Base-by-base conservation (phyloP, 1,140 invertebrate species). In the Achatina immaculata region DNA sequence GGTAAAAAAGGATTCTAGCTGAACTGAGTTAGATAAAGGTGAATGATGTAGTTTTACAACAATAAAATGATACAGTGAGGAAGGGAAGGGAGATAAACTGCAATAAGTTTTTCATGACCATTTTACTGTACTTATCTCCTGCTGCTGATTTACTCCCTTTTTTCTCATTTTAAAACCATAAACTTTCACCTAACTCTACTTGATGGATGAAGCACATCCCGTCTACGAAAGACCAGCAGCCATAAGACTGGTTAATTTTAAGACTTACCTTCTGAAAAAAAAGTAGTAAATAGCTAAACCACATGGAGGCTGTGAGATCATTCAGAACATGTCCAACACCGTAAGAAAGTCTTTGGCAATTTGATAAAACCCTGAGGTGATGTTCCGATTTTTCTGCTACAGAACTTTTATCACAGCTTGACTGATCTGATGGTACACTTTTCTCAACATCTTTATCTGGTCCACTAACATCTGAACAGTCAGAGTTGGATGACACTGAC, bases 241-340 rank as follows among this genome's bases (percentile, higher is more conserved):
- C 11, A 40, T 19, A 40, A 40, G 11, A 72, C 36, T 72, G 0
- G 24, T 0, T 19, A 43, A 40, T 43, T 34, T 55, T 9, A 75
- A 21, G 51, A 19, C 42, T 36, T 45, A 83, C 95, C 87, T 95
- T 93, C 89, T 98, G 95, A 88, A 98, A 95, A 91, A 95, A 99
- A 31, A 99, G 94, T 83, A 99, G 92, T n/a, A 98, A 92, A 92
- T 99, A 99, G 0, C 96, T 97, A 90, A 99, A 99, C 98, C 98
- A 99, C 94, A 99, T 96, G 69, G 96, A 96, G 48, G 97, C 96
- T 92, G 96, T 98, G 9, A 99, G 93, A 92, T 99, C 98, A 91
- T 99, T 99, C 40, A 98, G 92, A 43, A 99, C 94, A 92, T 99
- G 97, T 0, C 96, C 96, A 84, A 95, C 92, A 68, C 94, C 94